phyloP scores from a whole-genome alignment of 1,140 invertebrate genomes.

The Amphibalanus amphitrite region DNA sequence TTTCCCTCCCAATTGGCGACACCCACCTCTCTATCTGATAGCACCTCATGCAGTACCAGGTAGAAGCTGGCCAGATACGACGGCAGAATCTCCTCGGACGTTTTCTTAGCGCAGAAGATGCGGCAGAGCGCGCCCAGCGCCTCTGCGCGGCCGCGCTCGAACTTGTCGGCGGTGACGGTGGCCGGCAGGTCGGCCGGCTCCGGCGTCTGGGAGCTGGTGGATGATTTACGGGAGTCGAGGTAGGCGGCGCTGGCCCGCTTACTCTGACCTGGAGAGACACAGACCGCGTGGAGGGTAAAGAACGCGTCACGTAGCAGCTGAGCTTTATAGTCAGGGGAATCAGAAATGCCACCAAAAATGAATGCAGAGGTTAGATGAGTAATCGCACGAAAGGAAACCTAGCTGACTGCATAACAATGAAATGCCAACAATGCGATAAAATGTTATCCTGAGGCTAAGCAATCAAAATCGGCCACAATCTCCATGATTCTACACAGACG shows the following conservation, averaged over 20 bases:
- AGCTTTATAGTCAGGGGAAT: no score
- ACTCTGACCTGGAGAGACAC: not conserved
- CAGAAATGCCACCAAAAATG: no score
- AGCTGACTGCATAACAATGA: no score
- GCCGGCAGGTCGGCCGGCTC: not conserved
- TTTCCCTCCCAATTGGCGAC: no score
- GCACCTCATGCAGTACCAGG: slow-evolving; percentile 69
- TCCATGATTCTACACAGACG: no score
- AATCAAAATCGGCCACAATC: no score
- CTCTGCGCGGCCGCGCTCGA: slow-evolving; percentile 47
- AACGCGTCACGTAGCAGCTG: no score
- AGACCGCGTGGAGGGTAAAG: not conserved
- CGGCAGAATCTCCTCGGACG: slow-evolving; percentile 82
- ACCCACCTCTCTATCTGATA: slow-evolving; percentile 26
- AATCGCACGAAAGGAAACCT: no score
- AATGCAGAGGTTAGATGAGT: no score
- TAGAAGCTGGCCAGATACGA: slow-evolving; percentile 91
- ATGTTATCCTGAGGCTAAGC: no score
- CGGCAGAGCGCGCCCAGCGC: slow-evolving; percentile 85
- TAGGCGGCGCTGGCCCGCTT: not conserved
- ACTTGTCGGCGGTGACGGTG: slow-evolving; percentile 7
- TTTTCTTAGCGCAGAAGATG: slow-evolving; percentile 91
- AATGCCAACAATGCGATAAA: no score
- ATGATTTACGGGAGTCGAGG: not conserved
- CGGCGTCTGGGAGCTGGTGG: slow-evolving; percentile 5